These are phyloP conservation scores for Prenolepis imparis DNA, from an alignment of 2,888 invertebrate genomes.

Conservation along the genomic window DNA sequence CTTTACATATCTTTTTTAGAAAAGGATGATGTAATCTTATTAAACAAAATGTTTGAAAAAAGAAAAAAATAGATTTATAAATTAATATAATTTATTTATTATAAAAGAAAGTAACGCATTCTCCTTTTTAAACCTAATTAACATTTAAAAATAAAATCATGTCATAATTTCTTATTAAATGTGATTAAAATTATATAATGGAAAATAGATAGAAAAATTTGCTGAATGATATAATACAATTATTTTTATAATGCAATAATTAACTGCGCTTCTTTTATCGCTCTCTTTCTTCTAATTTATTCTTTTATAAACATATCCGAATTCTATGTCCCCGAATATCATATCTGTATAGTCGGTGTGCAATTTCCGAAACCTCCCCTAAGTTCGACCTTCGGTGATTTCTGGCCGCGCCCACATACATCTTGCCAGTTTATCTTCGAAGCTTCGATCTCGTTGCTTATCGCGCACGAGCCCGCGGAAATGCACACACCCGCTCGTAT, in stretches of 20 bases:
- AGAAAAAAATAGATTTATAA: neutral
- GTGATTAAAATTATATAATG: neutral
- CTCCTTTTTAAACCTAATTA: neutral
- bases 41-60: neutral
- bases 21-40: neutral
- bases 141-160: neutral
- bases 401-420: neutral
- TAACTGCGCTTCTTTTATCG: neutral
- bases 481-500: slow-evolving; percentile 31
- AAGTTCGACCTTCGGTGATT: slow-evolving; percentile 29
- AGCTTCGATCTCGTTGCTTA: slow-evolving; percentile 38
- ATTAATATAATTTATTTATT: neutral
- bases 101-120: neutral
- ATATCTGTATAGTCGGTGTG: neutral
- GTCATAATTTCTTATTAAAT: neutral
- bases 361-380: slow-evolving; percentile 33
- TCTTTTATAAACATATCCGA: neutral
- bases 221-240: neutral
- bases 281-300: neutral
- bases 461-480: slow-evolving; percentile 16
- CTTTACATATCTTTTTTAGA: too few species aligned
- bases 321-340: neutral
- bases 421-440: slow-evolving; percentile 18
- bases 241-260: neutral
- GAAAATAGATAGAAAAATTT: neutral